Base-by-base conservation (phyloP, 2,888 invertebrate genomes). In the Spodoptera picta region DNA sequence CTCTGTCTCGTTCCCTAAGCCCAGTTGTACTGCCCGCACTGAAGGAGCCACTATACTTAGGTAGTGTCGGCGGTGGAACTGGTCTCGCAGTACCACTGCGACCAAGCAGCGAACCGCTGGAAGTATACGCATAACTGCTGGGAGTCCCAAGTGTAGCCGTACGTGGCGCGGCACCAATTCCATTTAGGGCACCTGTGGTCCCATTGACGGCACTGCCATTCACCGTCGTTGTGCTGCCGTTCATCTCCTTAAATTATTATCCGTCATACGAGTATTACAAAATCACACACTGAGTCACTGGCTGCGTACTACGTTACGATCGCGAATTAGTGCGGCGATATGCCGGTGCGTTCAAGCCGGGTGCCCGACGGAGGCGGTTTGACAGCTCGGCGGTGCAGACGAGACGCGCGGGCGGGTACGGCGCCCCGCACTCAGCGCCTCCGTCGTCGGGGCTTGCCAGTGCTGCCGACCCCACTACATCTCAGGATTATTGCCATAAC, bases 31-130 rank as follows among this genome's bases (percentile, higher is more conserved):
- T 96, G 53, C 97, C 97, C 67, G 97, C 97, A 85, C 96, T 97
- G 87, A 97, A 97, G 77, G 97, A 97, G 62, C 96, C 96, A 82
- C 97, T 97, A 88, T 97, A 97, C 88, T 97, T 97, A 45, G 97
- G 97, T 81, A 97, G 92, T 55, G 97, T 97, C 58, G 97, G 97
- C 66, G 97, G 97, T 77, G 97, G 97, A 79, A 96, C 96, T 60
- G 97, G 97, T 80, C 96, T 94, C 73, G 96, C 95, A 65, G 97
- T 95, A 72, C 96, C 95, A 65, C 95, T 95, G 62, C 96, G 93
- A 51, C 96, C 96, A 60, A 96, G 92, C 78, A 96, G 87, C 45
- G 95, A 95, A 66, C 96, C 95, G 80, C 95, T 96, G 67, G 96
- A 96, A 36, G 96, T 96, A 85, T 96, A 96, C 81, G 95, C 95